Evolutionary conservation across 2,113 vertebrate species (phyloP).

Genomic region (Ovis aries): ARS-UI_Ramb_v3.0 NC_056074.1:44651501-44652000

Average conservation of each 20-base stretch:
- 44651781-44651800: background rate
- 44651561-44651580: background rate
- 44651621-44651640: too few relatives aligned
- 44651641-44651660: too few relatives aligned
- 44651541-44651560: too few relatives aligned
- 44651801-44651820: background rate
- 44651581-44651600: background rate
- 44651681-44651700: background rate
- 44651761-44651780: background rate
- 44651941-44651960: background rate
- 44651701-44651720: background rate
- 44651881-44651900: background rate
- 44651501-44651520: too few relatives aligned
- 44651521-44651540: too few relatives aligned
- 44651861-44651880: background rate
- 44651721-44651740: background rate
- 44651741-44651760: background rate
- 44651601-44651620: background rate
- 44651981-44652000: background rate
- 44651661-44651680: background rate
- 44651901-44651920: background rate
- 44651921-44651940: background rate
- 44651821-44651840: background rate
- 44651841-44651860: background rate
- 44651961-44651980: background rate